These are phyloP conservation scores for Eriocheir sinensis DNA, from an alignment of 1,140 invertebrate genomes.

Conservation along the genomic window DNA sequence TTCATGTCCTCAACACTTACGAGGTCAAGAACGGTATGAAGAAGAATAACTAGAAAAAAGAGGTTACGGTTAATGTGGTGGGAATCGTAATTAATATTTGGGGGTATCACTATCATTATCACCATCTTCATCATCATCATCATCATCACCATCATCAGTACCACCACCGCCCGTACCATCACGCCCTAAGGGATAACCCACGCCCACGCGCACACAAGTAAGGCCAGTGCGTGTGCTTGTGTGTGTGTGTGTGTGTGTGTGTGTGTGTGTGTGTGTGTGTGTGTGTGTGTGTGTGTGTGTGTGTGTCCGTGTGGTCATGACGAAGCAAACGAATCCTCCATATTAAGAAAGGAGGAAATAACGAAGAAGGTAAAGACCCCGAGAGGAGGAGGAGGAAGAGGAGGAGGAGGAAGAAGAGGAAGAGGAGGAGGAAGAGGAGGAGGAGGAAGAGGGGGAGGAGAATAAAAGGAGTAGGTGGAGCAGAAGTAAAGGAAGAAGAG, in stretches of 20 bases:
- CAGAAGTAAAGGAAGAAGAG: background rate
- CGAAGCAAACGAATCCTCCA: background rate
- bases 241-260: background rate
- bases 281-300: constrained; percentile 21
- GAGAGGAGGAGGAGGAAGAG: background rate
- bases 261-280: constrained; percentile 22
- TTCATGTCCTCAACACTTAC: too few species aligned
- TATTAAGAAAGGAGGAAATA: background rate
- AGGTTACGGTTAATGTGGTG: too few species aligned
- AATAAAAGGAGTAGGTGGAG: background rate
- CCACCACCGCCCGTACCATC: background rate
- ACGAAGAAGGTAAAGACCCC: background rate
- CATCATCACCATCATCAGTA: background rate
- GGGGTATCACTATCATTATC: background rate
- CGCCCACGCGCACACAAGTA: background rate
- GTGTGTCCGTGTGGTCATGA: background rate
- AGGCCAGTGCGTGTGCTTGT: background rate
- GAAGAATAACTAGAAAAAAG: too few species aligned
- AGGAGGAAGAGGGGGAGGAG: background rate
- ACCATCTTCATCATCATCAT: background rate
- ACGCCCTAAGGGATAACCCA: background rate
- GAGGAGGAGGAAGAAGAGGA: constrained; percentile 9
- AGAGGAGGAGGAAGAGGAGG: too few species aligned
- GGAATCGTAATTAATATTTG: too few species aligned
- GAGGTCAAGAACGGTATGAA: too few species aligned